These are phyloP conservation scores for Acanthopagrus latus DNA, from an alignment of 2,797 vertebrate genomes.

Conservation along the genomic window DNA sequence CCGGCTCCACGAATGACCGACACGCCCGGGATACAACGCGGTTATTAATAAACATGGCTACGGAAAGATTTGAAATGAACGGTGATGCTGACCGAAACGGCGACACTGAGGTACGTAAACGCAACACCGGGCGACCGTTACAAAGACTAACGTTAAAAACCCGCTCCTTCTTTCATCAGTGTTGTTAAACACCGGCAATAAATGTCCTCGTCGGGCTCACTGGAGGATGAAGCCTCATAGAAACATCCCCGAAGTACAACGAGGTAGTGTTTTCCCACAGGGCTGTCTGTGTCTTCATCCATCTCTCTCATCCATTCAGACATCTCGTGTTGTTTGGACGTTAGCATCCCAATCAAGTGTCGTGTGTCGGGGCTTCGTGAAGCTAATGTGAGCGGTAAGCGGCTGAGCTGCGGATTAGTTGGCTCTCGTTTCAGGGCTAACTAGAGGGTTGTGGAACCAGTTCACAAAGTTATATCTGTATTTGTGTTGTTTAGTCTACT, in stretches of 20 bases:
- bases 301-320: neutral
- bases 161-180: neutral
- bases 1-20: neutral
- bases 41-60: conserved; percentile 61
- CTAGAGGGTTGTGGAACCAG: neutral
- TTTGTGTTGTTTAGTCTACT: neutral
- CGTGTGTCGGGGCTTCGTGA: too few relatives aligned
- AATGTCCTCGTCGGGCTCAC: neutral
- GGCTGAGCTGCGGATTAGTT: neutral
- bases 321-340: neutral
- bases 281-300: neutral
- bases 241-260: neutral
- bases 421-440: neutral
- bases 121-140: neutral
- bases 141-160: neutral
- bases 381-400: neutral
- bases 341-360: neutral
- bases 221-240: neutral
- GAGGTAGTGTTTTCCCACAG: too few relatives aligned
- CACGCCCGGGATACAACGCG: neutral
- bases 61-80: conserved; percentile 81
- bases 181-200: neutral
- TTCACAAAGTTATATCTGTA: neutral
- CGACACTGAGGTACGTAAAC: conserved; percentile 74
- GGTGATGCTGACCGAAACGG: conserved; percentile 62